Evolutionary conservation across 2,113 vertebrate genomes (phyloP), one percentile per base, ranked within the genome.

Genomic region (Scomber japonicus): DNA sequence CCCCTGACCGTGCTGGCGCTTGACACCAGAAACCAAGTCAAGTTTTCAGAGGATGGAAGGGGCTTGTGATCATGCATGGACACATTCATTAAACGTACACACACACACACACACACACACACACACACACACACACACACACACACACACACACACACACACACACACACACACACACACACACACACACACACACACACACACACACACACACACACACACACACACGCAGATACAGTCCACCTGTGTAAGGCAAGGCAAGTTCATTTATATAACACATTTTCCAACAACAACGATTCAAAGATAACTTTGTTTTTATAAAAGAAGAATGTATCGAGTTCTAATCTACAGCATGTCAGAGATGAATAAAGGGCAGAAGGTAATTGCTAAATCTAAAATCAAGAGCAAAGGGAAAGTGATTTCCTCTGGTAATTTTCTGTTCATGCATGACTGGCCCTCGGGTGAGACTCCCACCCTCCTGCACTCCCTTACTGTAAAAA

Each of bases 1-100:
- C 71, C 80, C 45, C 77, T 63, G 82, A 86, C 80, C 79, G 14
- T 6, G 80, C 82, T 19, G 48, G 74, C 11, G 16, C 27, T 90
- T 90, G 88, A 91, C 89, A 87, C 80, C 50, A 57, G 68, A 93
- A 91, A 86, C 82, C 83, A 89, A 89, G 86, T 93, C 89, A 91
- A 91, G 77, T 17, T 65, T 35, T 71, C 59, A 44, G 49, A 88
- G 80, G 78, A 88, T 84, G 83, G 87, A 89, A 75, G 72, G 73
- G 40, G 63, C 80, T 66, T 61, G 69, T 60, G 61, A 86, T 74
- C 82, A 46, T 6, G 21, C 64, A 11, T 4, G 2, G 70, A 73
- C 27, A 60, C 61, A 60, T 14, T 8, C 60, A 45, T 48, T 53
- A 77, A 51, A 71, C 7, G 4, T 11, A 51, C 30, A 21, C 4